These are phyloP conservation scores for Nycticryphes semicollaris DNA, from an alignment of 2,113 vertebrate genomes.

Conservation along the genomic window DNA sequence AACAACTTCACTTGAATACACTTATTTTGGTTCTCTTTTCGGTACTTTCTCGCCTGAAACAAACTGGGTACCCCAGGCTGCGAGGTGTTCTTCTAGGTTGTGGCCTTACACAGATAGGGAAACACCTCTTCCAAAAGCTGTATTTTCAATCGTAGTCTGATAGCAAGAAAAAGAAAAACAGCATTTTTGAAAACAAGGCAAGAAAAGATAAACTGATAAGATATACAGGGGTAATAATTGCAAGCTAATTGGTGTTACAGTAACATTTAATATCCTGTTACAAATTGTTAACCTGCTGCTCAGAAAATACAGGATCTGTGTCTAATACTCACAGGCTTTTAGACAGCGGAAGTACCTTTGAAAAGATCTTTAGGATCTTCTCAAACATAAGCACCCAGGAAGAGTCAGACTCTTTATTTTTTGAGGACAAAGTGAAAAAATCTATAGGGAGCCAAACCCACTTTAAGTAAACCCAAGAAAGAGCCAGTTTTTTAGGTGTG, in stretches of 20 bases:
- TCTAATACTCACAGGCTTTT: neutral
- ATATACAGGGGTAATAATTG: neutral
- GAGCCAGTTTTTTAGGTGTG: neutral
- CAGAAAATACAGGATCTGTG: neutral
- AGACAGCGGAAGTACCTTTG: neutral
- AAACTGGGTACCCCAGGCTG: too few relatives aligned
- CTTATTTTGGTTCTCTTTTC: neutral
- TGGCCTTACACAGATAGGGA: neutral
- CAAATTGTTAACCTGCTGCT: neutral
- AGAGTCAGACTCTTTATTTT: neutral
- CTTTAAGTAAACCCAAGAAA: neutral
- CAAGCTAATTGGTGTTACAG: neutral
- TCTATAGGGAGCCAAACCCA: neutral
- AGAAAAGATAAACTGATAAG: neutral
- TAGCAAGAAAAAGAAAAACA: neutral
- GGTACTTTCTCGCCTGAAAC: neutral
- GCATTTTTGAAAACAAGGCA: neutral
- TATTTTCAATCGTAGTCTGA: neutral
- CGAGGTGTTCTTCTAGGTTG: neutral
- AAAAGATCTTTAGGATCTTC: neutral
- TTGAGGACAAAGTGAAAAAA: neutral
- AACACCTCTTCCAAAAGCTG: neutral
- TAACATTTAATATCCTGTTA: neutral
- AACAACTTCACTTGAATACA: neutral
- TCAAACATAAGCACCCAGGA: neutral